Percentiles rank a stretch among this genome's conserved stretches.
These are phyloP conservation scores for Pollenia labialis DNA, from an alignment of 2,888 invertebrate species.

Conservation along the genomic window DNA sequence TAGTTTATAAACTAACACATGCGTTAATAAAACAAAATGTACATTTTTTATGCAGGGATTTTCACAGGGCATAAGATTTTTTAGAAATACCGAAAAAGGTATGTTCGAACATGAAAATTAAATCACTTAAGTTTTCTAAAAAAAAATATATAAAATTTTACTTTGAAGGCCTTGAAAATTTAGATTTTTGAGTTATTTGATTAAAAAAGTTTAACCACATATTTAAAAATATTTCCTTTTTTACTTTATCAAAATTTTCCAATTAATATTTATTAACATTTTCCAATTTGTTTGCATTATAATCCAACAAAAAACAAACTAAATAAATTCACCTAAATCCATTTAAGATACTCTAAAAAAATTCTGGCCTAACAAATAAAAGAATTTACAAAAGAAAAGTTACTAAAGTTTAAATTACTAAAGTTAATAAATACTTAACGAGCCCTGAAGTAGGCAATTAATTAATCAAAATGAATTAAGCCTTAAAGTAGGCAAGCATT, in stretches of 20 bases:
- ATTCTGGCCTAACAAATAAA: neutral
- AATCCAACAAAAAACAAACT: too few relatives aligned
- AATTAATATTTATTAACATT: too few relatives aligned
- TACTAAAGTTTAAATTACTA: neutral
- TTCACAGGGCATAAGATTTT: neutral
- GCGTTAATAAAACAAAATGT: neutral
- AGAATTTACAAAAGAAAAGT: neutral
- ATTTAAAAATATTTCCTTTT: too few relatives aligned
- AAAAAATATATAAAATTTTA: too few relatives aligned
- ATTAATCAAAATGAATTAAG: neutral
- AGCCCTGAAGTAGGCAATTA: neutral
- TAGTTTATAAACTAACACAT: neutral
- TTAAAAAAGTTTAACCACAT: too few relatives aligned
- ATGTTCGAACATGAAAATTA: neutral
- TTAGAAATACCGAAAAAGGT: neutral
- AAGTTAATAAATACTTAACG: neutral
- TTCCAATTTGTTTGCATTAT: too few relatives aligned
- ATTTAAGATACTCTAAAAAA: too few relatives aligned
- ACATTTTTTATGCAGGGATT: neutral
- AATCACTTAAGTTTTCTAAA: neutral
- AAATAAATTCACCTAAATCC: too few relatives aligned
- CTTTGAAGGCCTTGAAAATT: too few relatives aligned
- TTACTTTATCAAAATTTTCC: too few relatives aligned
- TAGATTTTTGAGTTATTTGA: too few relatives aligned
- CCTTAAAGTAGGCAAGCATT: constrained; percentile 7